These are phyloP conservation scores for Emesis castigata DNA, from an alignment of 2,888 invertebrate genomes.

Conservation along the genomic window DNA sequence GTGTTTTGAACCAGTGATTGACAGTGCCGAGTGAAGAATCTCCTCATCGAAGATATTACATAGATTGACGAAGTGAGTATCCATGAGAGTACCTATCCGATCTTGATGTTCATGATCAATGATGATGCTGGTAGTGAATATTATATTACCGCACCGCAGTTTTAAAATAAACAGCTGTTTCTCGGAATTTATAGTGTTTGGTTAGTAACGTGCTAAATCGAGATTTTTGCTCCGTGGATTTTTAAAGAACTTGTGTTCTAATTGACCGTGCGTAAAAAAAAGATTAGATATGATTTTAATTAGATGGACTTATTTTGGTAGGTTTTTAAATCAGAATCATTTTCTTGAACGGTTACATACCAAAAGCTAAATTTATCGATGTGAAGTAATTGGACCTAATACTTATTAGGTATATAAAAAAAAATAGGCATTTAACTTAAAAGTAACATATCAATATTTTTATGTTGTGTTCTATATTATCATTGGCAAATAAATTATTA, in stretches of 20 bases:
- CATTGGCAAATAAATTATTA: no score
- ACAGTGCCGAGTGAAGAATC: constrained; percentile 86
- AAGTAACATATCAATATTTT: no score
- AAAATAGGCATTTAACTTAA: no score
- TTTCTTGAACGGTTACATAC: background rate
- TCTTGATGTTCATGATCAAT: constrained; percentile 28
- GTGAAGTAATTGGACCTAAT: background rate
- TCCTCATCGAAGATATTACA: constrained; percentile 75
- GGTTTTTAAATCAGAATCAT: background rate
- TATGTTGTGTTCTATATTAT: no score
- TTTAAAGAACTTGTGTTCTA: background rate
- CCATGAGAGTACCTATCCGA: constrained; percentile 63
- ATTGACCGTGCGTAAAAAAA: background rate
- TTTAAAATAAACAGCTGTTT: constrained; percentile 86
- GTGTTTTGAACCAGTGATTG: constrained; percentile 88
- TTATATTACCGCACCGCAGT: constrained; percentile 79
- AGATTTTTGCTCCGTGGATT: constrained; percentile 70
- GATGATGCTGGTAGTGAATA: constrained; percentile 70
- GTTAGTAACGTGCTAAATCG: constrained; percentile 81
- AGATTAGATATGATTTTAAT: no score
- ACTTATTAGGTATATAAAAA: no score
- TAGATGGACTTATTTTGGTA: background rate
- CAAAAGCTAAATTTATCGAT: background rate
- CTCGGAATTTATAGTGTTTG: constrained; percentile 79
- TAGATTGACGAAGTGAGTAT: constrained; percentile 81